A percentile compares a stretch with the other conserved stretches of the same genome.
Evolutionary conservation across 2,797 vertebrate species (phyloP).

Genomic region (Fratercula arctica): DNA sequence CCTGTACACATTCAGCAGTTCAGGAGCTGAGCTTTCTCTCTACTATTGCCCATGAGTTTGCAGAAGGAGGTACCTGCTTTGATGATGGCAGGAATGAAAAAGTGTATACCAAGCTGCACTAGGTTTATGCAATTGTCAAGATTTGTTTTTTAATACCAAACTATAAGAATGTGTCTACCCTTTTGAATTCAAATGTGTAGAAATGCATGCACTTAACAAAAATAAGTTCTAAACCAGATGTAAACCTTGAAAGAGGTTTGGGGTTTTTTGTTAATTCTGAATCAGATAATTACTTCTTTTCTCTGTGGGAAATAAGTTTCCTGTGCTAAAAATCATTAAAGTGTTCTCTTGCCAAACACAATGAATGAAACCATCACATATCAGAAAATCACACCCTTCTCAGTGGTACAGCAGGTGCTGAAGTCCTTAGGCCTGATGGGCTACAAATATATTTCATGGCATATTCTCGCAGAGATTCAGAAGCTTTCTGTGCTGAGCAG

Average conservation of each 20-base stretch:
- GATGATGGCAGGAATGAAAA: background rate
- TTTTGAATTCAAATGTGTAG: background rate
- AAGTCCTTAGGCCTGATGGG: background rate
- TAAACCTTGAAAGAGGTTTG: conserved; percentile 10
- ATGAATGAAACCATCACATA: background rate
- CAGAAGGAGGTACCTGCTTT: background rate
- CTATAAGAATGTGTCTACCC: background rate
- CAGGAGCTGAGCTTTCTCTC: background rate
- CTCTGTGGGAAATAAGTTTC: conserved; percentile 37
- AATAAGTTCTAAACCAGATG: background rate
- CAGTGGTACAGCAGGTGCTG: background rate
- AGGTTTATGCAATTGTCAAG: background rate
- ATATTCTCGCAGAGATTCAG: background rate
- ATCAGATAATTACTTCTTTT: conserved; percentile 24
- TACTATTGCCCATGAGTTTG: background rate
- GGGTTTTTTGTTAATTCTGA: background rate
- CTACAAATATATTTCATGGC: background rate
- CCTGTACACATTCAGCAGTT: background rate
- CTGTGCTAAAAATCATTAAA: conserved; percentile 54
- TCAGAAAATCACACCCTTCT: background rate
- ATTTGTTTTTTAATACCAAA: background rate
- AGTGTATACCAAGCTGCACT: background rate
- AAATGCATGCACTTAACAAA: conserved; percentile 14
- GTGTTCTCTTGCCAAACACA: background rate
- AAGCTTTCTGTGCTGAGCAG: background rate